These are phyloP conservation scores for Scomber colias DNA, from an alignment of 2,113 vertebrate genomes.

Conservation along the genomic window DNA sequence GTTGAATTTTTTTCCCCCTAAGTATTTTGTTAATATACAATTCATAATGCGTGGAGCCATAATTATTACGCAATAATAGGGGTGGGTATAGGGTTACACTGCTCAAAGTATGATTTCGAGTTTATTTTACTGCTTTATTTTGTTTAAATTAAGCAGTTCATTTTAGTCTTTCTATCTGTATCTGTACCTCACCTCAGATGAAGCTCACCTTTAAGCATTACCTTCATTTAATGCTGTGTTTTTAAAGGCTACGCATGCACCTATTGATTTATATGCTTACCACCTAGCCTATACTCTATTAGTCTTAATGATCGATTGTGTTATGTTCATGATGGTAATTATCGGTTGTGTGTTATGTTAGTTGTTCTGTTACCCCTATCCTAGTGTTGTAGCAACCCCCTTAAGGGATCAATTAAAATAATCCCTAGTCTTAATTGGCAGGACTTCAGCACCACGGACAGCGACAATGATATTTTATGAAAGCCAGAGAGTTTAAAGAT, in stretches of 20 bases:
- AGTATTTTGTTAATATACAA: not conserved
- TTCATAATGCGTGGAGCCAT: not conserved
- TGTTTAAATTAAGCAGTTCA: not conserved
- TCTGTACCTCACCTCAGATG: too few species aligned
- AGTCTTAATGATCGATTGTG: too few species aligned
- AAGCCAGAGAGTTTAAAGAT: not conserved
- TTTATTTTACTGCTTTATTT: not conserved
- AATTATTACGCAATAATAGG: too few species aligned
- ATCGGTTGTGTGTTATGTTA: not conserved
- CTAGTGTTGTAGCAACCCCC: not conserved
- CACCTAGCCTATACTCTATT: too few species aligned
- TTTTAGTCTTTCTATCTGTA: not conserved
- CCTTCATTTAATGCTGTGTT: not conserved
- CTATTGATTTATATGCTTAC: too few species aligned
- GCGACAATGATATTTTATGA: not conserved
- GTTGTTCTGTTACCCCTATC: not conserved
- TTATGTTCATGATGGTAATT: too few species aligned
- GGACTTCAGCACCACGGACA: slow-evolving; percentile 34
- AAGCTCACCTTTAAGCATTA: not conserved
- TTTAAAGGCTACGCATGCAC: too few species aligned
- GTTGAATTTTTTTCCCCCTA: not conserved
- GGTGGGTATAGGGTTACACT: too few species aligned
- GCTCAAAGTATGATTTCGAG: too few species aligned
- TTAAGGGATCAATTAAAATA: not conserved
- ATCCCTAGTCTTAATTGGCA: not conserved